Base-by-base conservation (phyloP, 2,888 invertebrate species). In the Ophion ventricosus region DNA sequence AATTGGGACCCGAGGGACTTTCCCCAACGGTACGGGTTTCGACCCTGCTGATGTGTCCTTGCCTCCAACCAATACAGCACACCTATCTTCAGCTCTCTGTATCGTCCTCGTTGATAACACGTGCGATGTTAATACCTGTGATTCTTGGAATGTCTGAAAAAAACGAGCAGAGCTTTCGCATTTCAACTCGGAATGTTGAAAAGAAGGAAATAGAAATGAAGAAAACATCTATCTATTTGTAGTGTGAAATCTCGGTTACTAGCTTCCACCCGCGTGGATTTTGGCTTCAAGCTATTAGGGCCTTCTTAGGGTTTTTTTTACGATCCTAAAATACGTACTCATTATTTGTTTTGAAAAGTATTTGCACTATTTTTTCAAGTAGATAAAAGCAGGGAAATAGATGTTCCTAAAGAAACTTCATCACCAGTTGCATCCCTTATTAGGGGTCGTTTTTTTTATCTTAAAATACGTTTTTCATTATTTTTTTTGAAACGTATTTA, bases 1-100 rank as follows among this genome's bases (percentile, higher is more conserved):
- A 93, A 93, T 93, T 93, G 93, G 93, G 93, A 92, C 93, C 91
- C 93, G 87, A 89, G 93, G 93, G 93, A 93, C 90, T 90, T 88
- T 85, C 87, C 87, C 87, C 77, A 59, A 67, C 43, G 29, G 75
- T 78, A 87, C 88, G 87, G 23, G 49, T 78, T 89, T 88, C 90
- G 78, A 81, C 85, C 87, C 89, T 87, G 61, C 64, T 59, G 77
- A 79, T 87, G 64, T 82, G 77, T 83, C 84, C 77, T 75, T 79
- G 70, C 74, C 70, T 80, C 80, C 14, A 40, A 14, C 63, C 23
- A 69, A 66, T 63, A 10, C 29, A 56, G 56, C 29, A n/a, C 35
- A 54, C 59, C 17, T 49, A 59, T 40, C 59, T 23, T 11, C 20
- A 25, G 23, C 40, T 49, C 40, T 49, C 29, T 11, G 25, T 20